Percentiles rank a stretch among this genome's conserved stretches.
Evolutionary conservation across 1,140 invertebrate genomes (phyloP).

Genomic region (Hypothenemus hampei): DNA sequence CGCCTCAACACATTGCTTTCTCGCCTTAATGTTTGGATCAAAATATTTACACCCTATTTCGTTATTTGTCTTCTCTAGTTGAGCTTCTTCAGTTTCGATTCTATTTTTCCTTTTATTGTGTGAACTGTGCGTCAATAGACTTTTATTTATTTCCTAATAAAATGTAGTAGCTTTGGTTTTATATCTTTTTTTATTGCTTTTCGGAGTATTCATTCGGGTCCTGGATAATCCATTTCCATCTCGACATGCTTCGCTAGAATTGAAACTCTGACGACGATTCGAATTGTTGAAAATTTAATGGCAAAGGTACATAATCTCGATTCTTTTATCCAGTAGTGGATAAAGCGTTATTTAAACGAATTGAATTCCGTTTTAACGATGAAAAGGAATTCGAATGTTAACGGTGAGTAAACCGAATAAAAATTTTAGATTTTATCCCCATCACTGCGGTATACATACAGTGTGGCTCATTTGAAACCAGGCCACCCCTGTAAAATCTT

Average conservation of each 20-base stretch:
- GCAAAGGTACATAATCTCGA: too few relatives aligned
- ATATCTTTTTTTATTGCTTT: constrained; percentile 8
- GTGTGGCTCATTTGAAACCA: too few relatives aligned
- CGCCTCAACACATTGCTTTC: too few relatives aligned
- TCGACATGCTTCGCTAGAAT: background rate
- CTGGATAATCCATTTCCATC: constrained; percentile 11
- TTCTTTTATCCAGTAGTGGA: too few relatives aligned
- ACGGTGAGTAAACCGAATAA: too few relatives aligned
- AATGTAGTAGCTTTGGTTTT: constrained; percentile 15
- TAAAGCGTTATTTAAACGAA: too few relatives aligned
- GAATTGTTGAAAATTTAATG: constrained; percentile 1
- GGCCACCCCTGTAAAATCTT: too few relatives aligned
- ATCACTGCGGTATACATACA: too few relatives aligned
- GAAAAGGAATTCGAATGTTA: too few relatives aligned
- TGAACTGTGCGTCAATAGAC: constrained; percentile 10
- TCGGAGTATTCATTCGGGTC: background rate
- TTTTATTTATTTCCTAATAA: constrained; percentile 12
- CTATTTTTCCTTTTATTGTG: constrained; percentile 12
- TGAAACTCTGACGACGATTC: background rate
- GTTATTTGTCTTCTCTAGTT: background rate
- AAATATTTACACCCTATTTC: constrained; percentile 8
- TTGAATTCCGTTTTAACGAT: too few relatives aligned
- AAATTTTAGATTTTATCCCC: too few relatives aligned
- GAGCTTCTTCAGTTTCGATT: background rate
- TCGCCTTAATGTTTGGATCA: constrained; percentile 9